A percentile compares a stretch with the other conserved stretches of the same genome.
These are phyloP conservation scores for Baryphthengus martii DNA, from an alignment of 2,113 vertebrate genomes.

Conservation along the genomic window DNA sequence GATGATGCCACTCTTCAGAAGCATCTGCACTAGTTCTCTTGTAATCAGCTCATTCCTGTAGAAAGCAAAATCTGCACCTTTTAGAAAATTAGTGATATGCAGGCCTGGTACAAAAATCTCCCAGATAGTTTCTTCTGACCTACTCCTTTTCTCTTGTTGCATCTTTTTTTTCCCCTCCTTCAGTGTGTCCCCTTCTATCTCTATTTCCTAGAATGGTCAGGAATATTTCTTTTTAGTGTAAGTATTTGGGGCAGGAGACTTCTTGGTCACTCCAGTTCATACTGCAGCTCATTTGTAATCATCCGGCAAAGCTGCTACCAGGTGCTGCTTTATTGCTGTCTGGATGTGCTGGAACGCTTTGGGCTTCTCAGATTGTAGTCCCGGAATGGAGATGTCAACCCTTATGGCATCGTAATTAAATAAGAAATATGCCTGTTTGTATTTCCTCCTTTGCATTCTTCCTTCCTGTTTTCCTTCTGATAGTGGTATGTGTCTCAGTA, in stretches of 20 bases:
- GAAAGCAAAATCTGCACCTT: not conserved
- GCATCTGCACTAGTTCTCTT: not conserved
- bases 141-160: not conserved
- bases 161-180: not conserved
- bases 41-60: not conserved
- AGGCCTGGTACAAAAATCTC: not conserved
- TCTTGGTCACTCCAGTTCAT: not conserved
- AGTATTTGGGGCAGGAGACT: not conserved
- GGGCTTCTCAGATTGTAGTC: not conserved
- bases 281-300: not conserved
- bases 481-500: not conserved
- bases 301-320: not conserved
- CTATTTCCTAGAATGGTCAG: not conserved
- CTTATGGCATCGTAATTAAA: not conserved
- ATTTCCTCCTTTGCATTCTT: not conserved
- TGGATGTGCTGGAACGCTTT: not conserved
- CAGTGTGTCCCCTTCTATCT: not conserved
- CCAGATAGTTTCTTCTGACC: not conserved
- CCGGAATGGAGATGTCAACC: not conserved
- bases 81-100: not conserved
- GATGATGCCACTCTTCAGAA: not conserved
- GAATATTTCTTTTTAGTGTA: not conserved
- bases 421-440: not conserved
- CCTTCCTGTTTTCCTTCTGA: not conserved
- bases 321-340: not conserved